Conservation (phyloP, 2,797 vertebrate species). For the Salarias fasciatus region DNA sequence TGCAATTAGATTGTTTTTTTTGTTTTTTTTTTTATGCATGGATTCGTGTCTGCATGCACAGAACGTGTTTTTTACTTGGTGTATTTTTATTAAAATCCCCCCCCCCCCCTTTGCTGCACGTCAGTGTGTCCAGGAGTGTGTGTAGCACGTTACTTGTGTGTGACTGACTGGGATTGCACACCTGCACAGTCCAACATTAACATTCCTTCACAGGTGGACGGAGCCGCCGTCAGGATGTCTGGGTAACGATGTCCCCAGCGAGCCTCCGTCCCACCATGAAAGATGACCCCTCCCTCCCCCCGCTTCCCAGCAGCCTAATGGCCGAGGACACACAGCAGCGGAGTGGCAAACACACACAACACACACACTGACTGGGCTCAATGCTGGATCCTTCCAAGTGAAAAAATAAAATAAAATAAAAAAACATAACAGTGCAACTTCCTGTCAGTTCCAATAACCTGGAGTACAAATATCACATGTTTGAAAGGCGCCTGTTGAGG, state of each 20-base stretch:
- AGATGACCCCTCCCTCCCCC: constrained; percentile 45
- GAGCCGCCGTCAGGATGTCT: constrained; percentile 32
- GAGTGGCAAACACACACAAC: constrained; percentile 7
- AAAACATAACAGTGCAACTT: no score
- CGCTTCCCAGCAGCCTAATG: constrained; percentile 48
- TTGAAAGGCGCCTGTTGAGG: no score
- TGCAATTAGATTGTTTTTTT: constrained; percentile 5
- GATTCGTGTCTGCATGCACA: background rate
- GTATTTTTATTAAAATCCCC: constrained; percentile 3
- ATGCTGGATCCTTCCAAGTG: no score
- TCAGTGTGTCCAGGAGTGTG: constrained; percentile 6
- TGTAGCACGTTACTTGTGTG: constrained; percentile 2
- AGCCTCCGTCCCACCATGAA: constrained; percentile 58
- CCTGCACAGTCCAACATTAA: constrained; percentile 12
- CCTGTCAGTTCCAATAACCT: no score
- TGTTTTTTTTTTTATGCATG: background rate
- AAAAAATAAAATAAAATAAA: no score
- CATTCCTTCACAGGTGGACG: constrained; percentile 19
- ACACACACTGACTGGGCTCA: constrained; percentile 2
- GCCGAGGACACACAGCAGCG: constrained; percentile 45
- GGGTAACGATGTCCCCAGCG: constrained; percentile 69
- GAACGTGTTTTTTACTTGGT: background rate
- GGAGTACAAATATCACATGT: no score
- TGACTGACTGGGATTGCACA: background rate
- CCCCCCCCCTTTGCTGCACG: no score